A percentile compares a stretch with the other conserved stretches of the same genome.
Evolutionary conservation across 2,797 vertebrate genomes (phyloP).

Genomic region (Capromys pilorides): DNA sequence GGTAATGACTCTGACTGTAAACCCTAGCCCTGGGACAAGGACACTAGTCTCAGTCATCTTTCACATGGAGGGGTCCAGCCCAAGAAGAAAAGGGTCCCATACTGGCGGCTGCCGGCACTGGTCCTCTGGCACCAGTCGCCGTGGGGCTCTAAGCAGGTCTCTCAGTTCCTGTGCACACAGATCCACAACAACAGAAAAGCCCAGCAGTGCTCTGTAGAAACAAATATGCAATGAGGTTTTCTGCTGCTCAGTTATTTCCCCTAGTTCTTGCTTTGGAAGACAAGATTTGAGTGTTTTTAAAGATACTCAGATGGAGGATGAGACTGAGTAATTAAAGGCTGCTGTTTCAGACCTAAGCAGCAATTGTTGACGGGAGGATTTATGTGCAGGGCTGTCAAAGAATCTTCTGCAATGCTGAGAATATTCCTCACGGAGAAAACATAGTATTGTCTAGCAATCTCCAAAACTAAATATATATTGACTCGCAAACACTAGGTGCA

Average conservation of each 20-base stretch:
- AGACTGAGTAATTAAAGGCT: conserved; percentile 79
- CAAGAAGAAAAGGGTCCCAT: conserved; percentile 40
- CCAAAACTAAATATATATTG: conserved; percentile 67
- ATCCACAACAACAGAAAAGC: conserved; percentile 73
- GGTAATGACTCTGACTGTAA: neutral
- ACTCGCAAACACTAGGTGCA: conserved; percentile 60
- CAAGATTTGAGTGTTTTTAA: conserved; percentile 69
- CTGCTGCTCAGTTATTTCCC: conserved; percentile 48
- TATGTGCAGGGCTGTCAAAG: neutral
- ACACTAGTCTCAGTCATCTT: neutral
- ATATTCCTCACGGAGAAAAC: conserved; percentile 41
- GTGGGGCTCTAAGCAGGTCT: conserved; percentile 70
- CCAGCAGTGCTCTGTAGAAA: conserved; percentile 41
- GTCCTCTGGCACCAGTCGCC: neutral
- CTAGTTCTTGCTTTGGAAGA: conserved; percentile 50
- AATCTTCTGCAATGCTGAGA: conserved; percentile 64
- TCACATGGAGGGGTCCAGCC: conserved; percentile 7
- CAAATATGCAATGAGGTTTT: conserved; percentile 48
- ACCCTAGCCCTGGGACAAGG: conserved; percentile 31
- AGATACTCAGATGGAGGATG: conserved; percentile 71
- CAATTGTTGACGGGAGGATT: neutral
- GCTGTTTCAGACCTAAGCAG: conserved; percentile 13
- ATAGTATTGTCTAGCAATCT: conserved; percentile 34
- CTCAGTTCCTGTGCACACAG: conserved; percentile 19
- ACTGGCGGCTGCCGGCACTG: neutral